phyloP scores from a whole-genome alignment of 2,797 vertebrate species.

The Pteronotus mesoamericanus region DNA sequence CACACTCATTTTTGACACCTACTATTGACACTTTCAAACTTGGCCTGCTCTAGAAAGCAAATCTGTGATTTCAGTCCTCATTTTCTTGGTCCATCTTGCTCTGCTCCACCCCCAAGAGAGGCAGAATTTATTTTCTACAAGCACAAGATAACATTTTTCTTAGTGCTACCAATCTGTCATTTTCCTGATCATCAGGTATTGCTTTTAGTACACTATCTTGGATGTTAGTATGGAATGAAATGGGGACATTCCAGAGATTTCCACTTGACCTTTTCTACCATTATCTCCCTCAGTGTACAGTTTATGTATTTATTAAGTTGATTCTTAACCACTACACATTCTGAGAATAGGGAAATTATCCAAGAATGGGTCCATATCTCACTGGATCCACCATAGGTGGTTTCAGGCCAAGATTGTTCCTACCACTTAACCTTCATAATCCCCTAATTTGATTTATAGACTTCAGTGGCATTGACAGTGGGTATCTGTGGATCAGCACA shows the following conservation, averaged over 20 bases:
- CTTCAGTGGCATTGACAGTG: not conserved
- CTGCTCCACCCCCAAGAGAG: not conserved
- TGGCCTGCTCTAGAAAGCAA: not conserved
- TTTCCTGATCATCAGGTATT: not conserved
- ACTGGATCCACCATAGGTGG: not conserved
- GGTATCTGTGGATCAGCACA: not conserved
- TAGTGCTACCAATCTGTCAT: not conserved
- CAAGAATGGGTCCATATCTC: not conserved
- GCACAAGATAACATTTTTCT: not conserved
- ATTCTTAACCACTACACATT: not conserved
- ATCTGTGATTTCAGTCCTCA: not conserved
- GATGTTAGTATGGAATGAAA: not conserved
- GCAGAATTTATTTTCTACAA: not conserved
- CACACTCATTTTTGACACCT: not conserved
- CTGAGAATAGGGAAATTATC: not conserved
- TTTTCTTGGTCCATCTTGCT: not conserved
- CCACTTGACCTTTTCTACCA: not conserved
- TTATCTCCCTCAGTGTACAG: not conserved
- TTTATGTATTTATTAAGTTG: not conserved
- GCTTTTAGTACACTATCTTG: not conserved
- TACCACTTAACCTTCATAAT: not conserved
- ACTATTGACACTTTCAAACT: not conserved
- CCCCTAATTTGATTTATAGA: not conserved
- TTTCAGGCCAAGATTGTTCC: not conserved
- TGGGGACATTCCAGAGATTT: not conserved